phyloP scores from a whole-genome alignment of 2,797 vertebrate genomes.

The Lagorchestes hirsutus region DNA sequence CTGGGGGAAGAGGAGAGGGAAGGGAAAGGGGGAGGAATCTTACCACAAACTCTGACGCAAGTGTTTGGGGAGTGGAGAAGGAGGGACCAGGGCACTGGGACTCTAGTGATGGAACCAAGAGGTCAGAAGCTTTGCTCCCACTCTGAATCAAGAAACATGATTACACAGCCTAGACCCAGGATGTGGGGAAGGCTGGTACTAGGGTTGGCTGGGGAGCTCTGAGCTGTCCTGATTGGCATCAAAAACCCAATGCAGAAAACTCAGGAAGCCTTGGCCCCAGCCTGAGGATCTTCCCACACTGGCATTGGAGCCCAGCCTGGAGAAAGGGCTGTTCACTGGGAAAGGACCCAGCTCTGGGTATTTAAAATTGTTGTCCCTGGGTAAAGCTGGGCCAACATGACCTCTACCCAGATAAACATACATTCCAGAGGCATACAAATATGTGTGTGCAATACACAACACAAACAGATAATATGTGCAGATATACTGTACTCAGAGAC shows the following conservation, averaged over 20 bases:
- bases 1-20: neutral
- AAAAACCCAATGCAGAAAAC: neutral
- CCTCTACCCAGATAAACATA: neutral
- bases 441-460: neutral
- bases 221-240: neutral
- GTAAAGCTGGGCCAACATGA: neutral
- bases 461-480: too few relatives aligned
- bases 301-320: neutral
- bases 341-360: too few relatives aligned
- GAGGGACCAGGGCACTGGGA: constrained; percentile 17
- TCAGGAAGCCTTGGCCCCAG: neutral
- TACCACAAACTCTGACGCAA: constrained; percentile 66
- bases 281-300: neutral
- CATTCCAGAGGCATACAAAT: neutral
- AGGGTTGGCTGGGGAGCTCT: neutral
- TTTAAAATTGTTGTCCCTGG: neutral
- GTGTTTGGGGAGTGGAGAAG: constrained; percentile 28
- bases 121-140: neutral
- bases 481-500: neutral
- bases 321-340: neutral
- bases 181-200: neutral
- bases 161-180: neutral
- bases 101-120: constrained; percentile 23
- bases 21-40: neutral
- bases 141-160: neutral